These are phyloP conservation scores for Meleagris gallopavo DNA, from an alignment of 2,113 vertebrate genomes.

Conservation along the genomic window DNA sequence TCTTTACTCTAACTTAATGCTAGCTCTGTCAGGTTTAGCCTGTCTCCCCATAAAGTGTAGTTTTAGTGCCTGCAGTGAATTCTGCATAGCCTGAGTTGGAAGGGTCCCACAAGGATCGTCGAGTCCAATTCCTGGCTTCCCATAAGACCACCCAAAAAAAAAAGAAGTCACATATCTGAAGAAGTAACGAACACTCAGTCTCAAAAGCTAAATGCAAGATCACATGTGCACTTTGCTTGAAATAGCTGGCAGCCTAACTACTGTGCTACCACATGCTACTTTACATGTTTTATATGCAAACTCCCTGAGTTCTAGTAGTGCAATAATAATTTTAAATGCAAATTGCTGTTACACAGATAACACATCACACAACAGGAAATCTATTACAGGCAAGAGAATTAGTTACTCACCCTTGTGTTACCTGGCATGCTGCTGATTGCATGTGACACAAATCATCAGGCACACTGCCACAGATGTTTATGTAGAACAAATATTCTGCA, in stretches of 20 bases:
- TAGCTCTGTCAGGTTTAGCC: background rate
- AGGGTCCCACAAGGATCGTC: background rate
- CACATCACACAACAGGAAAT: background rate
- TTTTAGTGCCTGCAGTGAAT: background rate
- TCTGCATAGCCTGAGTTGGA: background rate
- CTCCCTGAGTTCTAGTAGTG: background rate
- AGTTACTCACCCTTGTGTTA: slow-evolving; percentile 77
- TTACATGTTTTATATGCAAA: background rate
- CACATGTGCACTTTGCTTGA: background rate
- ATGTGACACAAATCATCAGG: slow-evolving; percentile 67
- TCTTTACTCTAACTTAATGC: background rate
- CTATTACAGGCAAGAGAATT: background rate
- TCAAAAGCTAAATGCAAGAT: background rate
- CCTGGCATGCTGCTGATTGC: slow-evolving; percentile 88
- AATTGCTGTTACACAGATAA: background rate
- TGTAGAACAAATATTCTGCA: slow-evolving; percentile 81
- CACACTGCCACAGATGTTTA: slow-evolving; percentile 88
- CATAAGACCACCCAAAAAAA: background rate
- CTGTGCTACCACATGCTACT: background rate
- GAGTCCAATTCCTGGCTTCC: background rate
- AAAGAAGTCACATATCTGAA: background rate
- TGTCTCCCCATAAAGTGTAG: background rate
- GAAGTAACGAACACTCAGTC: background rate
- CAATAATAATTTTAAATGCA: background rate
- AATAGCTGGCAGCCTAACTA: background rate